Evolutionary conservation across 1,140 invertebrate genomes (phyloP), one percentile per base, ranked within the genome.

Genomic region (Thaumatotibia leucotreta): DNA sequence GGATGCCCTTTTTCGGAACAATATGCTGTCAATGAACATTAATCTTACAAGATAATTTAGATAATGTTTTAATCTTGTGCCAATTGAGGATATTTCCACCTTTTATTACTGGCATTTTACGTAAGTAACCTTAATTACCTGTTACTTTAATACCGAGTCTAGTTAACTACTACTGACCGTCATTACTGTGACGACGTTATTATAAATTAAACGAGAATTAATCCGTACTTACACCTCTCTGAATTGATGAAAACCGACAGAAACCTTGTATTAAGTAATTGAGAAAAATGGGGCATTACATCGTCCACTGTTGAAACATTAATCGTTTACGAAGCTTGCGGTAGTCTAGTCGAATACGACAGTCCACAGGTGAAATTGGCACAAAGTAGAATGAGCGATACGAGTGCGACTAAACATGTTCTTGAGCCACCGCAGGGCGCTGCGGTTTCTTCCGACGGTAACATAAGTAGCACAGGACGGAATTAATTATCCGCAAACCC

Each of bases 391-490:
- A 77, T 75, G 73, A 80, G 70, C 74, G 69, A 74, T 74, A 69
- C 72, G 64, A 77, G 66, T 69, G 45, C 63, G 65, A 71, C 63
- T 35, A 50, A 73, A 73, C 75, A 69, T 72, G 73, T 81, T 77
- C 75, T 74, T 74, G 68, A 64, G 76, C 72, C 74, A 76, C 65
- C 73, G 66, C 73, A 70, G 70, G 75, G 72, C 77, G 67, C 65
- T 87, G 80, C 76, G 77, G 82, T 85, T 77, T 76, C 76, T 74
- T 76, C 75, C 70, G 74, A 75, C 70, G 66, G 80, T 80, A 82
- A 83, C 73, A 75, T 79, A 86, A 87, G 84, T 89, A 84, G 79
- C 77, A 67, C 80, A 83, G 81, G 82, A 84, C 77, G 72, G 81
- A 84, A 87, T 86, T 84, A 86, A 87, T 87, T 86, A 86, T 81